Evolutionary conservation across 2,797 vertebrate species (phyloP).

Genomic region (Crocodylus rhombifer): DNA sequence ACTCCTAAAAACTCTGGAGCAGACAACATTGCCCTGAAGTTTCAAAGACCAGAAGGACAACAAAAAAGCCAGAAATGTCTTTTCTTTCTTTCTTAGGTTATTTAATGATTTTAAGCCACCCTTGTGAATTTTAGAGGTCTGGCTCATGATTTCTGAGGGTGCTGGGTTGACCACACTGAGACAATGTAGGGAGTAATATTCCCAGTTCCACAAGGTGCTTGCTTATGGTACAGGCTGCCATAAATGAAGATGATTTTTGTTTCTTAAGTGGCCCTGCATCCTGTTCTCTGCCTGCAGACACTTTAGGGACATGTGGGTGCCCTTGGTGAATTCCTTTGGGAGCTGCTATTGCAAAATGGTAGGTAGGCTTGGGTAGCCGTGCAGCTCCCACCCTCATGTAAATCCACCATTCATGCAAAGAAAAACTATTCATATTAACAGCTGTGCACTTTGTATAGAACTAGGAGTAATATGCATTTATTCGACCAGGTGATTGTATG

Average conservation of each 20-base stretch:
- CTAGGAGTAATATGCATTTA: neutral
- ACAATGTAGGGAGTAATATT: neutral
- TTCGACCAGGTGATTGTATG: neutral
- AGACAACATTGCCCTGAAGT: neutral
- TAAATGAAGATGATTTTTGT: accelerated
- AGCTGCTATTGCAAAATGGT: neutral
- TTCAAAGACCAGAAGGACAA: neutral
- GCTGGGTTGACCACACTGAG: neutral
- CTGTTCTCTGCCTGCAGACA: neutral
- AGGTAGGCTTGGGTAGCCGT: neutral
- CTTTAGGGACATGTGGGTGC: neutral
- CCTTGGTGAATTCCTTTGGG: neutral
- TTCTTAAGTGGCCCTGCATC: neutral
- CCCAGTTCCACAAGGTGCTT: neutral
- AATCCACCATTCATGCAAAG: neutral
- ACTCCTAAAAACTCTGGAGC: neutral
- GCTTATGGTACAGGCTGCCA: neutral
- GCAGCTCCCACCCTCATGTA: neutral
- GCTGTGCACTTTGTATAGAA: neutral
- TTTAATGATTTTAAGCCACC: neutral
- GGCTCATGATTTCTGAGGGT: neutral
- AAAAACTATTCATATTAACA: neutral
- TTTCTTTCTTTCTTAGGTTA: neutral
- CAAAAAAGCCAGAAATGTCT: neutral
- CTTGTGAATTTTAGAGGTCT: neutral